Evolutionary conservation across 1,140 invertebrate genomes (phyloP).

Genomic region (Ylistrum balloti): DNA sequence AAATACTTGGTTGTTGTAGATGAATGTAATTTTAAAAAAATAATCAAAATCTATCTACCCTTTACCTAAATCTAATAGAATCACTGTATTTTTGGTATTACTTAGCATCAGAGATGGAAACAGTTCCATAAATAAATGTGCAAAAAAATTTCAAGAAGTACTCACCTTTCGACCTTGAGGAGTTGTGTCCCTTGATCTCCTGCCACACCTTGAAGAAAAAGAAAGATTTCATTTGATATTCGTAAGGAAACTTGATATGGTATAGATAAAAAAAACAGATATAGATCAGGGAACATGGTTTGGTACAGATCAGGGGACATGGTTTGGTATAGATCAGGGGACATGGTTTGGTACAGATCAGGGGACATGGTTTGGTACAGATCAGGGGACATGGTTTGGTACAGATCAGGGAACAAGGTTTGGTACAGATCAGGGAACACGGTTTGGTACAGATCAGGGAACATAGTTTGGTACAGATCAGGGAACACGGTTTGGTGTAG

Average conservation of each 20-base stretch:
- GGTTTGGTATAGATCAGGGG: background rate
- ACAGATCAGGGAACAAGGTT: too few species aligned
- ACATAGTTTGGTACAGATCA: background rate
- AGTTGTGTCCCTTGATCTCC: conserved; percentile 74
- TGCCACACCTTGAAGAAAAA: conserved; percentile 66
- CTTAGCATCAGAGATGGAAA: too few species aligned
- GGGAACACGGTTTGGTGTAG: background rate
- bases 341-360: background rate
- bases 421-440: background rate
- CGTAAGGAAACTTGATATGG: background rate
- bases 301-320: too few species aligned
- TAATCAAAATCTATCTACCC: too few species aligned
- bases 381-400: background rate
- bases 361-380: background rate
- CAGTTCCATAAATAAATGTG: too few species aligned
- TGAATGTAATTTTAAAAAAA: too few species aligned
- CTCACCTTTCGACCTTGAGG: conserved; percentile 76
- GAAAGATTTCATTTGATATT: background rate
- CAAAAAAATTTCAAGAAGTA: background rate
- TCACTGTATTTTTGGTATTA: too few species aligned
- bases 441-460: too few species aligned
- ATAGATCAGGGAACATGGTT: background rate
- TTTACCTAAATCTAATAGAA: too few species aligned
- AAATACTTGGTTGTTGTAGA: too few species aligned
- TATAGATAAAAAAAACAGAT: background rate